phyloP scores from a whole-genome alignment of 30 jellyfish, hydroid and myxozoan species.

The Rhopilema esculentum region DNA sequence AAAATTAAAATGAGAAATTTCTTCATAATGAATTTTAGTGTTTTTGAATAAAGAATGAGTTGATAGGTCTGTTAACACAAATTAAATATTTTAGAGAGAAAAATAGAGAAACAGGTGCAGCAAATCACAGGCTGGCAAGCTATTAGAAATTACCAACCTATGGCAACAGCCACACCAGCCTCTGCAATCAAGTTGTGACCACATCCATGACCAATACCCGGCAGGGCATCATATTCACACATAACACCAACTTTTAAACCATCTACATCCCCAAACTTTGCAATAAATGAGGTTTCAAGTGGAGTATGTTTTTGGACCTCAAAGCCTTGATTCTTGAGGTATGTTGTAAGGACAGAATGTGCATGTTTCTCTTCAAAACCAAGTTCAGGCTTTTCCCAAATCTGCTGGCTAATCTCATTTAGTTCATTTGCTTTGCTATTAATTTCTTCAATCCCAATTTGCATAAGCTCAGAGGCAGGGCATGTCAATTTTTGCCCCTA shows the following conservation, averaged over 20 bases:
- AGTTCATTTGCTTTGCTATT: conserved; percentile 37
- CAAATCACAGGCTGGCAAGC: too few species aligned
- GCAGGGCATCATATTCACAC: conserved; percentile 87
- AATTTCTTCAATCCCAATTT: conserved; percentile 48
- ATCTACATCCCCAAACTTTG: conserved; percentile 58
- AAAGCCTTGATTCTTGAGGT: conserved; percentile 69
- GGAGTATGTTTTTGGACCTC: conserved; percentile 63
- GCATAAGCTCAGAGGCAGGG: conserved; percentile 1
- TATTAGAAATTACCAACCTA: too few species aligned
- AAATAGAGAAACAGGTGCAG: too few species aligned
- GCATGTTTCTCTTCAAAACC: conserved; percentile 73
- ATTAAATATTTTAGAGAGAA: too few species aligned
- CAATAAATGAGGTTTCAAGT: conserved; percentile 76
- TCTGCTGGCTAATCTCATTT: conserved; percentile 57
- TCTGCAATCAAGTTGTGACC: conserved; percentile 91
- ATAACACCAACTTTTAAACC: conserved; percentile 78
- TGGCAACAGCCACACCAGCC: conserved; percentile 75
- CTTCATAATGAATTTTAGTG: too few species aligned
- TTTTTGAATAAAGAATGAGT: too few species aligned
- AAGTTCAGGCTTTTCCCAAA: conserved; percentile 83
- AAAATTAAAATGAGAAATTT: too few species aligned
- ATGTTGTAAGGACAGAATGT: conserved; percentile 63
- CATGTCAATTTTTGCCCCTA: neutral
- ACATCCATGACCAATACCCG: conserved; percentile 91
- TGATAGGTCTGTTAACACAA: too few species aligned